Evolutionary conservation across 2,113 vertebrate genomes (phyloP).

Genomic region (Genyomyrus donnyi): DNA sequence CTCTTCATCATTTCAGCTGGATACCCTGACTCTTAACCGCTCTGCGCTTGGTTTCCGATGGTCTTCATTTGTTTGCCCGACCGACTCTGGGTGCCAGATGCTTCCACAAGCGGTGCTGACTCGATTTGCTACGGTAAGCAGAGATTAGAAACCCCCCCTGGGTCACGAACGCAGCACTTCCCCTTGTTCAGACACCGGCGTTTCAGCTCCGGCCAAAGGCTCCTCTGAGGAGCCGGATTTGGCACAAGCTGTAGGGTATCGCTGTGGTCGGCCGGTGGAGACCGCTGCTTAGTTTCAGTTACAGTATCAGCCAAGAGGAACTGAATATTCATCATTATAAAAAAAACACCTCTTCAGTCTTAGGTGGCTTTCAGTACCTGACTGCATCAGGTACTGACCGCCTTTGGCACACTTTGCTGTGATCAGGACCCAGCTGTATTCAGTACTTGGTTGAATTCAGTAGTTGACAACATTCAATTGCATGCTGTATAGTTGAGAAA

Average conservation of each 20-base stretch:
- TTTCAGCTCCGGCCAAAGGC: neutral
- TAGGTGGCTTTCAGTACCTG: neutral
- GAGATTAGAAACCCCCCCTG: neutral
- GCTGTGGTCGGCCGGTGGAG: neutral
- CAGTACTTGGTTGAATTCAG: neutral
- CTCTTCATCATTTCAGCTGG: neutral
- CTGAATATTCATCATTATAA: neutral
- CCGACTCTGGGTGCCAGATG: neutral
- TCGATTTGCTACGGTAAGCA: neutral
- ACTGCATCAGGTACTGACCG: neutral
- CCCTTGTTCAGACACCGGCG: neutral
- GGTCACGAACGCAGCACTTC: neutral
- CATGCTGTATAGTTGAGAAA: neutral
- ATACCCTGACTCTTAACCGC: neutral
- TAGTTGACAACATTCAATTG: neutral
- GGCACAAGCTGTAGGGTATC: neutral
- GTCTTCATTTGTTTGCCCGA: neutral
- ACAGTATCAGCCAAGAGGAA: neutral
- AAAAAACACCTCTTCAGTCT: neutral
- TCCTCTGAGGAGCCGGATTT: neutral
- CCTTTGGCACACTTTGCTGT: neutral
- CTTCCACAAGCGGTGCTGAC: neutral
- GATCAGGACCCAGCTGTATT: neutral
- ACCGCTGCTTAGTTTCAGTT: neutral
- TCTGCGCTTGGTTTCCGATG: neutral